Base-by-base conservation (phyloP, 2,113 vertebrate genomes). In the Gavialis gangeticus region DNA sequence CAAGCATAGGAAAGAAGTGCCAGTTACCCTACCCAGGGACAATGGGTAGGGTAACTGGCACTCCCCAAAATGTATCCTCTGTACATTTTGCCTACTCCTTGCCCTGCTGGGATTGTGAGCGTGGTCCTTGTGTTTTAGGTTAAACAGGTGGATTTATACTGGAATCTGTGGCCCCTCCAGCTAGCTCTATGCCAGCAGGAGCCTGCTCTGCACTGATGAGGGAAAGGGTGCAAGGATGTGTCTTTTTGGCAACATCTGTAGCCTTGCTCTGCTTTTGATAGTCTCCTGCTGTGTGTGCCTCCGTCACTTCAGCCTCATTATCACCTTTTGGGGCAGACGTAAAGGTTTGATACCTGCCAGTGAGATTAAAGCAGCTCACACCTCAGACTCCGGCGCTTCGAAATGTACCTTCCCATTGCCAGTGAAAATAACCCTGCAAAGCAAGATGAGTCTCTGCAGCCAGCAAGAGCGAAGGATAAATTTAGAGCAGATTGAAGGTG, bases 401-500 rank as follows among this genome's bases (percentile, higher is more conserved):
- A 95, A 92, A 96, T 90, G 91, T 87, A 82, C 93, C 85, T 80
- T 92, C 75, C 25, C 34, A 71, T 86, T 64, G 34, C 94, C 87
- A 94, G 94, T 96, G 95, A 94, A 94, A 97, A 95, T 77, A 93
- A 84, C 80, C 93, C 94, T 94, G 90, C 85, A 82, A 96, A 77
- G 84, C 69, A 75, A 89, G 73, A 81, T 89, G 87, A 84, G 91
- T 82, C 87, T 85, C 27, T 54, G 24, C 71, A 73, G 83, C 56
- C 76, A 62, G 16, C 79, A 19, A 37, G 66, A 59, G 67, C 59
- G 66, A 56, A 77, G 75, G 91, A 80, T 82, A 90, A 82, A 71
- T 77, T 34, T 46, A 63, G 78, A 57, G 21, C 54, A 37, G 37
- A 37, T 37, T 37, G 37, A 37, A 37, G 37, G 37, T 37, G 37